phyloP scores from a whole-genome alignment of 2,888 invertebrate genomes.

The Oscheius myriophilus region DNA sequence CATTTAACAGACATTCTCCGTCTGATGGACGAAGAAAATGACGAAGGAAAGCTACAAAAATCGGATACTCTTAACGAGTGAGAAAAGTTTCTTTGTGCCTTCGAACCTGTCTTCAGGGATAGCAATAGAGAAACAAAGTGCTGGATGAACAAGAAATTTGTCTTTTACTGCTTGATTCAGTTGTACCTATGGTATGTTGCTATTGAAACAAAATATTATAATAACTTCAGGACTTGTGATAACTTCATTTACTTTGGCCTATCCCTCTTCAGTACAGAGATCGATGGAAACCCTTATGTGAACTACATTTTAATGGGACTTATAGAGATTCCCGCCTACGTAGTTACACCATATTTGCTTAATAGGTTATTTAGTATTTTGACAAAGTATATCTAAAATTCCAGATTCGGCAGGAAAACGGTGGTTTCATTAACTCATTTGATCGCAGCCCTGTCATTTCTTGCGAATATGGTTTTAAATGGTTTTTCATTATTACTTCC shows the following conservation, averaged over 20 bases:
- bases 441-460: slow-evolving; percentile 45
- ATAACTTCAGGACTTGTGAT: slow-evolving; percentile 52
- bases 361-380: slow-evolving; percentile 32
- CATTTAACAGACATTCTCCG: slow-evolving; percentile 1
- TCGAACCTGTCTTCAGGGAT: too few species aligned
- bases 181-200: slow-evolving; percentile 51
- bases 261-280: slow-evolving; percentile 58
- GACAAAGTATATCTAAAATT: not conserved
- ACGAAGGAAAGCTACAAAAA: slow-evolving; percentile 1
- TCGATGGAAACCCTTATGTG: slow-evolving; percentile 62
- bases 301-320: slow-evolving; percentile 62
- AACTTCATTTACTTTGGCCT: slow-evolving; percentile 66
- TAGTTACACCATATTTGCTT: slow-evolving; percentile 56
- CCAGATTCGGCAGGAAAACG: slow-evolving; percentile 41
- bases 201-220: too few species aligned
- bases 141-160: slow-evolving; percentile 46
- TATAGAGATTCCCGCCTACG: slow-evolving; percentile 64
- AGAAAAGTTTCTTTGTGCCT: too few species aligned
- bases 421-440: slow-evolving; percentile 46
- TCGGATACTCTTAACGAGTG: not conserved
- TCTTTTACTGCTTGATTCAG: slow-evolving; percentile 48
- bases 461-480: slow-evolving; percentile 25
- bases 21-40: not conserved
- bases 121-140: slow-evolving; percentile 1
- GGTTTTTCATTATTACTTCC: too few species aligned